These are phyloP conservation scores for Drosophila lacteicornis DNA, from an alignment of 1,140 invertebrate species.

Conservation along the genomic window DNA sequence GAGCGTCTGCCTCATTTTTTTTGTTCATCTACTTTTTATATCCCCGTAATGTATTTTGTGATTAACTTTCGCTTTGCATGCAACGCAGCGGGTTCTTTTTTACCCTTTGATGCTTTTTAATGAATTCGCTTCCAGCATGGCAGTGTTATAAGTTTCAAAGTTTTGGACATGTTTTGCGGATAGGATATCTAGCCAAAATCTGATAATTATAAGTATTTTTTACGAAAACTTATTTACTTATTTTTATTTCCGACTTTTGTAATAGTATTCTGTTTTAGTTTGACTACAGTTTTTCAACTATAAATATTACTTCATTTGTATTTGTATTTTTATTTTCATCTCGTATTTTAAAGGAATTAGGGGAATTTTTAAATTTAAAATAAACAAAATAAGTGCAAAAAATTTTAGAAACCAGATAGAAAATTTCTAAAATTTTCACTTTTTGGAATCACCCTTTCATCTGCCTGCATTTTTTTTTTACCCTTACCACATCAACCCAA, in stretches of 20 bases:
- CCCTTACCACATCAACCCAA: conserved; percentile 62
- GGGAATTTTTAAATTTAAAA: background rate
- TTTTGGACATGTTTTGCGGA: conserved; percentile 24
- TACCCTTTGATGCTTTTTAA: conserved; percentile 23
- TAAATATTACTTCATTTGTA: background rate
- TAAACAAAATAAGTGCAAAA: background rate
- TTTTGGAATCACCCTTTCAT: conserved; percentile 44
- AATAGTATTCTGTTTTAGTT: background rate
- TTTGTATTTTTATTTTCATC: background rate
- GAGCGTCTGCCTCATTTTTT: conserved; percentile 79
- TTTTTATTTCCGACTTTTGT: background rate
- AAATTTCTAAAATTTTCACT: background rate
- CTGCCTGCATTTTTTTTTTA: conserved; percentile 37
- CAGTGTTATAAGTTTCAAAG: conserved; percentile 5
- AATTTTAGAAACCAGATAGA: background rate
- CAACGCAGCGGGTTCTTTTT: conserved; percentile 50
- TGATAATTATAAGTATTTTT: background rate
- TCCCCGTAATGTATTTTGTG: conserved; percentile 79
- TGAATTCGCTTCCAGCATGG: background rate
- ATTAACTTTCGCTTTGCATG: conserved; percentile 84
- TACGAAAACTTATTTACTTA: too few relatives aligned
- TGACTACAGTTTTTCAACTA: too few relatives aligned
- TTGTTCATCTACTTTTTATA: conserved; percentile 69
- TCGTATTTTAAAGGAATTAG: too few relatives aligned
- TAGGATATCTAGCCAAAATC: background rate